These are phyloP conservation scores for Aphidoletes aphidimyza DNA, from an alignment of 2,888 invertebrate genomes.

Conservation along the genomic window DNA sequence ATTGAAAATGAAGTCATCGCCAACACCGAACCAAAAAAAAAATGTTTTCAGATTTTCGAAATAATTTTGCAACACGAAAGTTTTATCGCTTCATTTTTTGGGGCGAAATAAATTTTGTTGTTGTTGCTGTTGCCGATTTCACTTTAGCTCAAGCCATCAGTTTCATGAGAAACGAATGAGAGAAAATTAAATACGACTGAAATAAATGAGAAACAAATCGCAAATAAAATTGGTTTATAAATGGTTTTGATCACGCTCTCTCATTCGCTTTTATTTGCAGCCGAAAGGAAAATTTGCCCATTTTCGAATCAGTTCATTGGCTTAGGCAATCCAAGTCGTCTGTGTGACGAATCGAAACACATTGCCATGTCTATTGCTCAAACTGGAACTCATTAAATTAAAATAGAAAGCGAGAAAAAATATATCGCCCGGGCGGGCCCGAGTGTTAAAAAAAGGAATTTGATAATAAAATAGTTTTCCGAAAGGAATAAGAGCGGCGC, in stretches of 20 bases:
- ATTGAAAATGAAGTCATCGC: slow-evolving; percentile 22
- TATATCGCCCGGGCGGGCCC: no score
- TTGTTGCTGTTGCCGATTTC: no score
- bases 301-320: neutral
- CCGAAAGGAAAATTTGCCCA: neutral
- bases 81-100: slow-evolving; percentile 48
- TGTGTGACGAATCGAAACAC: slow-evolving; percentile 14
- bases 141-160: no score
- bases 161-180: no score
- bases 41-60: slow-evolving; percentile 14
- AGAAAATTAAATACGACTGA: neutral
- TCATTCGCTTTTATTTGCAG: slow-evolving; percentile 37
- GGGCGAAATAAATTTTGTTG: neutral
- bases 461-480: slow-evolving; percentile 9
- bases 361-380: neutral
- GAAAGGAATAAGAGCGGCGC: neutral
- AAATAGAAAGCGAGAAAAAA: neutral
- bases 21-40: neutral
- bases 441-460: neutral
- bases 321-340: neutral
- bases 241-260: slow-evolving; percentile 48
- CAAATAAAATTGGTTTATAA: slow-evolving; percentile 41
- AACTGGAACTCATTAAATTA: slow-evolving; percentile 31
- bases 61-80: neutral
- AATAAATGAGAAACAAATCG: neutral